Percentiles rank a stretch among this genome's conserved stretches.
These are phyloP conservation scores for Boulengeromyrus knoepffleri DNA, from an alignment of 2,113 vertebrate species.

Conservation along the genomic window DNA sequence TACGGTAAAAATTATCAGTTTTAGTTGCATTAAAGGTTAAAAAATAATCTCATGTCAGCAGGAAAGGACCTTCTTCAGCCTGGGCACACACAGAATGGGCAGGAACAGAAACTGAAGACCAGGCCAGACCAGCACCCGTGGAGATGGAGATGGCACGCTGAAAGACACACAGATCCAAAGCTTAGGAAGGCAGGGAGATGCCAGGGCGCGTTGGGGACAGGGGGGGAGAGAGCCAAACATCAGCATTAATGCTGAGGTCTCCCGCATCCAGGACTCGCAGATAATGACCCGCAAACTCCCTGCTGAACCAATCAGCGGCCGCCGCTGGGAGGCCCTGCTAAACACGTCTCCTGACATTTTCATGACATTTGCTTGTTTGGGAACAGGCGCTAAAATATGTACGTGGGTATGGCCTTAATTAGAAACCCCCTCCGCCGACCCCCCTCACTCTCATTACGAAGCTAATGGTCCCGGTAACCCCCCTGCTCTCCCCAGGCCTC, in stretches of 20 bases:
- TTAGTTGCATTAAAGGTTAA: background rate
- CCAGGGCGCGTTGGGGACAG: background rate
- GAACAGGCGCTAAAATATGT: conserved; percentile 24
- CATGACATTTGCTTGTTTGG: conserved; percentile 26
- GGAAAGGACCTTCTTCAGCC: background rate
- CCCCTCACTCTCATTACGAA: background rate
- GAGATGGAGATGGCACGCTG: background rate
- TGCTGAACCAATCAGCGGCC: conserved; percentile 16
- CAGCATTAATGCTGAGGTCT: background rate
- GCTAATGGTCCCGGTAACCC: background rate
- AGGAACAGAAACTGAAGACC: background rate
- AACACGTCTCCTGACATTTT: conserved; percentile 28
- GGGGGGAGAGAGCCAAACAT: background rate
- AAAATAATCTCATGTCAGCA: background rate
- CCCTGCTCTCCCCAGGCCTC: background rate
- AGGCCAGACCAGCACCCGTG: background rate
- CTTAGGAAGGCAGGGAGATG: background rate
- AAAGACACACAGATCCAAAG: background rate
- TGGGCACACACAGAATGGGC: background rate
- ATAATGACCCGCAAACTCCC: conserved; percentile 20
- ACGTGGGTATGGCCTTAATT: conserved; percentile 19
- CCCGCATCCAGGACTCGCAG: background rate
- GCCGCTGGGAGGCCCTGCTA: background rate
- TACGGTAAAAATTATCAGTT: background rate
- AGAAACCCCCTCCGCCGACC: conserved; percentile 6